Evolutionary conservation across 2,888 invertebrate genomes (phyloP).

Genomic region (Hipparchia semele): DNA sequence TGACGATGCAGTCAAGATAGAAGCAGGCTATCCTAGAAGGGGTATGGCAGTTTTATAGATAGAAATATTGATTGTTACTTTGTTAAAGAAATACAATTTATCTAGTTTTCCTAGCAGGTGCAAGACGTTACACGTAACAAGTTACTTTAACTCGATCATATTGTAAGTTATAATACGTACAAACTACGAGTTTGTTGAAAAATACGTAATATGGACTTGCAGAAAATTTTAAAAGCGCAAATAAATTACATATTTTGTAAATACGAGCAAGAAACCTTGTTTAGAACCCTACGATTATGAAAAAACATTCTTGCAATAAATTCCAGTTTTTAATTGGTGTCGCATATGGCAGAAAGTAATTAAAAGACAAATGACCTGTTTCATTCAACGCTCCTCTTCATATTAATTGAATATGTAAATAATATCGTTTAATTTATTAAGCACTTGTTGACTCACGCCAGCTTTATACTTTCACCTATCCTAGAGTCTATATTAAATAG

Average conservation of each 20-base stretch:
- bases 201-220: too few species aligned
- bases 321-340: conserved; percentile 8
- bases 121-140: background rate
- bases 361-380: conserved; percentile 11
- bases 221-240: background rate
- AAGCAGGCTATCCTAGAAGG: too few species aligned
- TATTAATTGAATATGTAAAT: conserved; percentile 8
- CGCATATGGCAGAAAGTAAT: background rate
- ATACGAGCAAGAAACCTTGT: background rate
- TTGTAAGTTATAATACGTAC: too few species aligned
- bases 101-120: conserved; percentile 1
- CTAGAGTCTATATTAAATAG: too few species aligned
- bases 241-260: background rate
- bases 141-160: too few species aligned
- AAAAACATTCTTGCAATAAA: background rate
- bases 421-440: background rate
- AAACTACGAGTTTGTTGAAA: too few species aligned
- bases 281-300: background rate
- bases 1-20: too few species aligned
- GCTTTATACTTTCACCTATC: too few species aligned
- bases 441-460: background rate
- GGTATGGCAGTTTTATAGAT: too few species aligned
- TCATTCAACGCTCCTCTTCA: background rate
- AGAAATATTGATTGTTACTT: too few species aligned
- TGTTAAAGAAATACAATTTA: too few species aligned